Evolutionary conservation across 2,797 vertebrate genomes (phyloP).

Genomic region (Saguinus oedipus): DNA sequence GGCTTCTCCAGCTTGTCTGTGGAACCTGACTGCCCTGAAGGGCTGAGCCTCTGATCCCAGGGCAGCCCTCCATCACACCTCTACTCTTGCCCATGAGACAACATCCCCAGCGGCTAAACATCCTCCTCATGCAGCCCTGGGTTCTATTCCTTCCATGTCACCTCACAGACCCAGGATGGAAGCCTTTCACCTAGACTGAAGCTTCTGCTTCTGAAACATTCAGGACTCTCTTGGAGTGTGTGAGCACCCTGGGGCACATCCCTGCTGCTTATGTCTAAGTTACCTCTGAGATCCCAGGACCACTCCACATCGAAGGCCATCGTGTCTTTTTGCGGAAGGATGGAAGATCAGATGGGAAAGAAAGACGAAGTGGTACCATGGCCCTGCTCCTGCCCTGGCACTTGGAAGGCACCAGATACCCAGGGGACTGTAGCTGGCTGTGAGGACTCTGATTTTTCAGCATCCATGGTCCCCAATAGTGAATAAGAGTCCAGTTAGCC

Average conservation of each 20-base stretch:
- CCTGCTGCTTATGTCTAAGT: not conserved
- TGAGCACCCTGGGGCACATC: fast-evolving
- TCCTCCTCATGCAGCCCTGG: not conserved
- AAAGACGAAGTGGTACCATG: not conserved
- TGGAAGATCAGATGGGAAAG: not conserved
- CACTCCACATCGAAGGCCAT: not conserved
- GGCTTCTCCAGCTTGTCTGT: not conserved
- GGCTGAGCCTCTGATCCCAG: not conserved
- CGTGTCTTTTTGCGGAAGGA: not conserved
- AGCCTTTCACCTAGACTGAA: not conserved
- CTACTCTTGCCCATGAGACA: fast-evolving
- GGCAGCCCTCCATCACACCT: not conserved
- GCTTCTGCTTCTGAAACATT: not conserved
- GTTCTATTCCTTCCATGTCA: not conserved
- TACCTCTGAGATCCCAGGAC: not conserved
- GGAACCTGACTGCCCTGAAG: not conserved
- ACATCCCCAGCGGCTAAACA: fast-evolving
- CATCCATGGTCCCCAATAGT: fast-evolving
- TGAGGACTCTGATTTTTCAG: not conserved
- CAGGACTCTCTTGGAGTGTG: not conserved
- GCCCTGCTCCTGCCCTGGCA: not conserved
- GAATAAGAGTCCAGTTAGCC: not conserved
- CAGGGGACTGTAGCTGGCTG: not conserved
- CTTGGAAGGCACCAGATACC: not conserved
- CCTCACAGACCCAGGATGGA: not conserved